Percentiles rank a stretch among this genome's conserved stretches.
phyloP scores from a whole-genome alignment of 2,113 vertebrate genomes.

The Scalopus aquaticus region DNA sequence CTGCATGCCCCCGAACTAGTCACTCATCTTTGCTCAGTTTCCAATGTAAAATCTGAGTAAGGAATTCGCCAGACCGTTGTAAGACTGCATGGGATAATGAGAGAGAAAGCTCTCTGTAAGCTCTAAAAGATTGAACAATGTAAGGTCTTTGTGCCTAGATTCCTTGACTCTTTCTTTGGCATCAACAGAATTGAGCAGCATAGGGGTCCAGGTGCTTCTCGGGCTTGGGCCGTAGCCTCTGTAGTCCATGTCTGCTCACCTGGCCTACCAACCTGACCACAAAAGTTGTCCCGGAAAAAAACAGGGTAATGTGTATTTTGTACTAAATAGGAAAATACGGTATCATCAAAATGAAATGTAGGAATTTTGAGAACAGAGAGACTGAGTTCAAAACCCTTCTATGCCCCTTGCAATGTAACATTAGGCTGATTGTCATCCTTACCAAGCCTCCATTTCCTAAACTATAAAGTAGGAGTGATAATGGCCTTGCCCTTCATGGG shows the following conservation, averaged over 20 bases:
- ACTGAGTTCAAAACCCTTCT: background rate
- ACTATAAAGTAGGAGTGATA: too few species aligned
- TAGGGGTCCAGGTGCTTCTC: background rate
- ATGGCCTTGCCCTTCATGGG: rapidly evolving
- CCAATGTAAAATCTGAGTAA: background rate
- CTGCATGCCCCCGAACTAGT: too few species aligned
- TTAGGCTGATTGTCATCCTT: background rate
- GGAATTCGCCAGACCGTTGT: background rate
- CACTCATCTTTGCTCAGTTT: background rate
- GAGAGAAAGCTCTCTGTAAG: background rate
- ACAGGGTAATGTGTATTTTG: background rate
- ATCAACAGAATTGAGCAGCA: background rate
- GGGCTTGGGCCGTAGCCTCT: rapidly evolving
- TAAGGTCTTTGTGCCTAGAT: background rate
- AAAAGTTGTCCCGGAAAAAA: background rate
- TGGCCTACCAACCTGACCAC: background rate
- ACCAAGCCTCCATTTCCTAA: background rate
- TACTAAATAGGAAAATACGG: background rate
- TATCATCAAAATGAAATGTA: background rate
- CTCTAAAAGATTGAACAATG: too few species aligned
- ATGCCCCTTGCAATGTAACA: background rate
- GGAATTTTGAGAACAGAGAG: background rate
- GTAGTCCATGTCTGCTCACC: background rate
- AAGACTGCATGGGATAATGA: background rate
- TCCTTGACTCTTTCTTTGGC: background rate